Percentiles rank a stretch among this genome's conserved stretches.
phyloP scores from a whole-genome alignment of 2,113 vertebrate species.

The Peromyscus maniculatus region DNA sequence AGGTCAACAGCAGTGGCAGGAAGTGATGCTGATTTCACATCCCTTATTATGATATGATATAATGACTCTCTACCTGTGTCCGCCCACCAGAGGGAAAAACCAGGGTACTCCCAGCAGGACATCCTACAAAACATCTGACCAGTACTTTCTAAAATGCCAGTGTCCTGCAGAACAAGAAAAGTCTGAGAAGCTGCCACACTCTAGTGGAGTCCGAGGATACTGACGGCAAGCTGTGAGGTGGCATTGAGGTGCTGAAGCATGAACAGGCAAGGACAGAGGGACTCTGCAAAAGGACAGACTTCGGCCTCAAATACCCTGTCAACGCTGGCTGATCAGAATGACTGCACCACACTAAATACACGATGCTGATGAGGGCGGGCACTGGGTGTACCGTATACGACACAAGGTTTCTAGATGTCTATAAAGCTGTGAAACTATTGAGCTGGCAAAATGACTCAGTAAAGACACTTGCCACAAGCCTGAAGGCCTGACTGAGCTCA shows the following conservation, averaged over 20 bases:
- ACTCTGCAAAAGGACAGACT: not conserved
- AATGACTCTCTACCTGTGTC: not conserved
- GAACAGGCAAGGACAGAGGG: not conserved
- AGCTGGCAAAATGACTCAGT: not conserved
- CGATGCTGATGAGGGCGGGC: not conserved
- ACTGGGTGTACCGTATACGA: not conserved
- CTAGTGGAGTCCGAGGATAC: not conserved
- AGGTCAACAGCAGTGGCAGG: not conserved
- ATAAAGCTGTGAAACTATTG: not conserved
- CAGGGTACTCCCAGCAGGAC: not conserved
- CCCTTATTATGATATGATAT: not conserved
- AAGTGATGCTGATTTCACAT: rapidly evolving
- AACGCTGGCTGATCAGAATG: not conserved
- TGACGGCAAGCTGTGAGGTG: not conserved
- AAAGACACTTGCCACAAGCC: not conserved
- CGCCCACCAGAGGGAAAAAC: not conserved
- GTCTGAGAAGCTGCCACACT: not conserved
- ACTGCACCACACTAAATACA: not conserved
- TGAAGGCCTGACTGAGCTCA: not conserved
- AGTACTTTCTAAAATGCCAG: not conserved
- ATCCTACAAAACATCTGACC: not conserved
- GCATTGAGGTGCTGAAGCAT: not conserved
- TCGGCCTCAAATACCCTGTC: not conserved
- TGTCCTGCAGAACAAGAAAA: not conserved
- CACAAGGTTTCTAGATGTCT: not conserved